phyloP scores from a whole-genome alignment of 2,113 vertebrate genomes.

The Lagopus leucura region DNA sequence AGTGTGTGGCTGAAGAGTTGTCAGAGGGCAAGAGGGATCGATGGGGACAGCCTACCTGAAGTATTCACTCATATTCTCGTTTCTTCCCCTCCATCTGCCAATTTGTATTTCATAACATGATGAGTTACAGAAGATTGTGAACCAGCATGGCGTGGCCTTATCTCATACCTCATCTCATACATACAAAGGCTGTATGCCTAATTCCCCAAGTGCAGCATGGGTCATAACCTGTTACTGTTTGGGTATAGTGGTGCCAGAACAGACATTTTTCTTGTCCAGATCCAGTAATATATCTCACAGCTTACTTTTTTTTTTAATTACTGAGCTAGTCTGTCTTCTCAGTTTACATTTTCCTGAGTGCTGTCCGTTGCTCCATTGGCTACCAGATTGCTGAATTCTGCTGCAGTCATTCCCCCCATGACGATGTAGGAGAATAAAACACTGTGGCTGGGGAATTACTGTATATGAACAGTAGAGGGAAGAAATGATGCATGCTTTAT shows the following conservation, averaged over 20 bases:
- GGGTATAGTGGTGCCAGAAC: conserved; percentile 27
- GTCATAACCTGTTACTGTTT: conserved; percentile 62
- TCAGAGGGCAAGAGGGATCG: background rate
- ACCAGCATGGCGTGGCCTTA: conserved; percentile 4
- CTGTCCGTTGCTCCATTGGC: accelerated
- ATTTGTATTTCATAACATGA: conserved; percentile 56
- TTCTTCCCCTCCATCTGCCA: background rate
- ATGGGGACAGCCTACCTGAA: background rate
- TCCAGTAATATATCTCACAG: conserved; percentile 53
- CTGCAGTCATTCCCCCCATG: conserved; percentile 23
- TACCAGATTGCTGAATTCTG: conserved; percentile 30
- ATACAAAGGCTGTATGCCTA: conserved; percentile 20
- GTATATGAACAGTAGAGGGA: conserved; percentile 6
- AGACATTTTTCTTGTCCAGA: conserved; percentile 57
- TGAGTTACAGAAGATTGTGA: conserved; percentile 52
- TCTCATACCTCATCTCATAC: background rate
- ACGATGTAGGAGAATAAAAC: conserved; percentile 31
- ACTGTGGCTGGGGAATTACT: conserved; percentile 33
- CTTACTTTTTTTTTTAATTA: background rate
- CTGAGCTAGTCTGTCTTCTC: conserved; percentile 2
- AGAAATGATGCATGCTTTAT: conserved; percentile 43
- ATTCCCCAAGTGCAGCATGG: conserved; percentile 6
- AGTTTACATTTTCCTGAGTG: conserved; percentile 27
- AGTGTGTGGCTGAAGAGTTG: conserved; percentile 22
- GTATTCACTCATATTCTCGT: background rate